A percentile compares a stretch with the other conserved stretches of the same genome.
Evolutionary conservation across 1,140 invertebrate genomes (phyloP).

Genomic region (Pseudomyrmex cubaensis): DNA sequence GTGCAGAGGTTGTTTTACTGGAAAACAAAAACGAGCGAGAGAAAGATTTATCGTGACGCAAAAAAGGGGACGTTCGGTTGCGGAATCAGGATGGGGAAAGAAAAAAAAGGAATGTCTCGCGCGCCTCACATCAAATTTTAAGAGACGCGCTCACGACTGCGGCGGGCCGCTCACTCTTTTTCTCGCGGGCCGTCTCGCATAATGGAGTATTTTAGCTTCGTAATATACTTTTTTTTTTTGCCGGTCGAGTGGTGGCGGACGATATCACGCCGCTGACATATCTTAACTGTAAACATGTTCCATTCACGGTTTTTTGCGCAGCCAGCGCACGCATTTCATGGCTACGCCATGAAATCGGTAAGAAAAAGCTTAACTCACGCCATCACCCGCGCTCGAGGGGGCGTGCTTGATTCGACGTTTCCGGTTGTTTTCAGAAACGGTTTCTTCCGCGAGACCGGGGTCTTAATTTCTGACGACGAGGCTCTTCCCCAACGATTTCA

Average conservation of each 20-base stretch:
- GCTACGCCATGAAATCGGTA: conserved; percentile 54
- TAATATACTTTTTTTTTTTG: conserved; percentile 42
- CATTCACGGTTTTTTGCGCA: conserved; percentile 56
- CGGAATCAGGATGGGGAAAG: not conserved
- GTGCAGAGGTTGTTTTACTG: not conserved
- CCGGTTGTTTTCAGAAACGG: conserved; percentile 65
- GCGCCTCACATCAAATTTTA: conserved; percentile 29
- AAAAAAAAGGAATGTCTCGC: conserved; percentile 25
- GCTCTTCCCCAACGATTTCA: conserved; percentile 31
- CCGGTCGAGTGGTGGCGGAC: conserved; percentile 22
- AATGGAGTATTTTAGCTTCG: conserved; percentile 30
- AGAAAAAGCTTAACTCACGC: conserved; percentile 62
- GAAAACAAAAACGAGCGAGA: not conserved
- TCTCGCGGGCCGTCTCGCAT: conserved; percentile 2
- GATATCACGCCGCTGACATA: conserved; percentile 54
- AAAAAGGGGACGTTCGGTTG: not conserved
- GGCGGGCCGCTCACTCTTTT: no score
- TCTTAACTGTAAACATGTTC: conserved; percentile 59
- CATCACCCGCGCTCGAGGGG: conserved; percentile 40
- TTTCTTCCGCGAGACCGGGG: conserved; percentile 38
- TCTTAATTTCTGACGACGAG: conserved; percentile 54
- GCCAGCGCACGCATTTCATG: not conserved
- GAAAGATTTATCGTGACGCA: conserved; percentile 2
- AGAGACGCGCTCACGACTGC: conserved; percentile 35
- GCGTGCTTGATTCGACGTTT: conserved; percentile 64